Conservation (phyloP, 2,113 vertebrate genomes). For the Camelus bactrianus region DNA sequence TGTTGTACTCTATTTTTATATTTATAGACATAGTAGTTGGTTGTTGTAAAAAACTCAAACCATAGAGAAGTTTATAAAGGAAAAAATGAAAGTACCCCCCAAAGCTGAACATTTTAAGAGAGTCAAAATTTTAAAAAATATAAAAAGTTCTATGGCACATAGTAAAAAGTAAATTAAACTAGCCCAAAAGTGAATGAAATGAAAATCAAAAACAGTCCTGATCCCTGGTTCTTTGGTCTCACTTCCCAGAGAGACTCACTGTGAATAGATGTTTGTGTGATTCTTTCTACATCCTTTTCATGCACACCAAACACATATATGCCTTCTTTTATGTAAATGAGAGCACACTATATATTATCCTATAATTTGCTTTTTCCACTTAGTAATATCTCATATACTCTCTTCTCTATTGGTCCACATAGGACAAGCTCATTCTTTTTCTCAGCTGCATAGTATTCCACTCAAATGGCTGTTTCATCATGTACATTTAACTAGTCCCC, state of each 20-base stretch:
- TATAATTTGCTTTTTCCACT: neutral
- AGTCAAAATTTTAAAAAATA: neutral
- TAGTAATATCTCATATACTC: neutral
- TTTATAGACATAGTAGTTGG: neutral
- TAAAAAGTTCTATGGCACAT: neutral
- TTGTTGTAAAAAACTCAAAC: neutral
- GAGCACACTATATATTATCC: neutral
- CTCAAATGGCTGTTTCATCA: rapidly evolving
- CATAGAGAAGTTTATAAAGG: neutral
- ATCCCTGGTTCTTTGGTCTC: neutral
- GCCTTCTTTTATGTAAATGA: neutral
- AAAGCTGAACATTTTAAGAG: neutral
- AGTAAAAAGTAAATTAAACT: neutral
- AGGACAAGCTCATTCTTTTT: neutral
- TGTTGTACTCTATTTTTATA: neutral
- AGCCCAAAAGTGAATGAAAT: neutral
- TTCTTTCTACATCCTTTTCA: neutral
- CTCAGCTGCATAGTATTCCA: neutral
- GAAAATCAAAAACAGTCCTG: neutral
- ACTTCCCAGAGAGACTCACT: neutral
- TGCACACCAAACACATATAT: neutral
- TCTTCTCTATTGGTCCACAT: neutral
- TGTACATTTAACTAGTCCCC: neutral
- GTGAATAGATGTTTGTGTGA: neutral
- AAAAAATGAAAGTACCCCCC: neutral